phyloP scores from a whole-genome alignment of 2,888 invertebrate species.

The Cremastinae sp. region DNA sequence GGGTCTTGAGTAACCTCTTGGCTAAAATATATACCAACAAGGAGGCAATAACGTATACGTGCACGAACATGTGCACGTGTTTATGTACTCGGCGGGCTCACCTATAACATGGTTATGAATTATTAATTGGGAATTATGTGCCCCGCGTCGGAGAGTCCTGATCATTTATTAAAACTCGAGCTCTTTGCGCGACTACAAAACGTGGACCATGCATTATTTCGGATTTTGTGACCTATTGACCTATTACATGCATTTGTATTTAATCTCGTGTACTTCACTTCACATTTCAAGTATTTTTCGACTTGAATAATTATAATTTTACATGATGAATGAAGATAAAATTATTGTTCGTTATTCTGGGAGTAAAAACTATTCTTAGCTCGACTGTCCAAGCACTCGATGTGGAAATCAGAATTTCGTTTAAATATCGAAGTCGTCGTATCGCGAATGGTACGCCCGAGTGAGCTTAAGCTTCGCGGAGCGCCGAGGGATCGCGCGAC shows the following conservation, averaged over 20 bases:
- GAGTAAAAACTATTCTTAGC: too few relatives aligned
- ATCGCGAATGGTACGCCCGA: too few relatives aligned
- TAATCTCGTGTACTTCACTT: not conserved
- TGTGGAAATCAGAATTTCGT: too few relatives aligned
- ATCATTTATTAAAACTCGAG: constrained; percentile 70
- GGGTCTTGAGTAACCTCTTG: constrained; percentile 69
- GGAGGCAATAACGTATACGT: not conserved
- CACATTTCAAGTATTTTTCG: not conserved
- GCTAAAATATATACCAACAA: constrained; percentile 63
- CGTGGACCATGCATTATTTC: constrained; percentile 43
- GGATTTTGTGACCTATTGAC: constrained; percentile 10
- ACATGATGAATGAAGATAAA: too few relatives aligned
- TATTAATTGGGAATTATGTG: constrained; percentile 71
- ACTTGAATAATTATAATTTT: too few relatives aligned
- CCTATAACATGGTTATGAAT: constrained; percentile 72
- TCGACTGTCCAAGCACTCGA: too few relatives aligned
- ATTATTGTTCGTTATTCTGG: too few relatives aligned
- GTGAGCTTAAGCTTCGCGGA: constrained; percentile 37
- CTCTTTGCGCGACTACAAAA: constrained; percentile 41
- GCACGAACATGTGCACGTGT: not conserved
- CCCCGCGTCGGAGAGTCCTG: constrained; percentile 51
- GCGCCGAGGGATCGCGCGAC: constrained; percentile 19
- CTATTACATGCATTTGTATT: not conserved
- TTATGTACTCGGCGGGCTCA: constrained; percentile 57
- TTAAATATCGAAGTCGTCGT: too few relatives aligned